phyloP scores from a whole-genome alignment of 2,888 invertebrate species.

The Rotaria socialis region DNA sequence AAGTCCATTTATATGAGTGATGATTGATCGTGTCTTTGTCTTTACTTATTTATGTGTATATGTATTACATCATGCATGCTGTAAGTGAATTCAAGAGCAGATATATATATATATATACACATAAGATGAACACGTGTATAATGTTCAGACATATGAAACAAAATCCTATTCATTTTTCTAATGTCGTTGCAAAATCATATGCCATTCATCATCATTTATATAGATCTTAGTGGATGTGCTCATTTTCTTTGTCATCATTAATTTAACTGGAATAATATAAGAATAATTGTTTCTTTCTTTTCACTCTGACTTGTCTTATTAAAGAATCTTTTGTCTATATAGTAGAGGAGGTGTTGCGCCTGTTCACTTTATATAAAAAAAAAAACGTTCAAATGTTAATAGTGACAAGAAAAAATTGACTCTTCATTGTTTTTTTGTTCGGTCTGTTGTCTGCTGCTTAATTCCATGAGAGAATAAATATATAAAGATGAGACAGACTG shows the following conservation, averaged over 20 bases:
- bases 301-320: neutral
- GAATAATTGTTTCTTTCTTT: neutral
- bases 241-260: neutral
- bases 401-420: neutral
- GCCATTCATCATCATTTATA: neutral
- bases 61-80: neutral
- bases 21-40: neutral
- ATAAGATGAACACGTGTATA: neutral
- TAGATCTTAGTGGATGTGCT: neutral
- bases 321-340: neutral
- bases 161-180: neutral
- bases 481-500: neutral
- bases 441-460: neutral
- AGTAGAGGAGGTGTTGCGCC: neutral
- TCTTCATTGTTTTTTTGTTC: neutral
- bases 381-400: neutral
- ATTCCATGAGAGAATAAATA: neutral
- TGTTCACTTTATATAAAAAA: neutral
- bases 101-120: neutral
- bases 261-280: neutral
- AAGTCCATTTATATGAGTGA: slow-evolving; percentile 4
- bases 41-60: neutral
- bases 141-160: slow-evolving; percentile 4
- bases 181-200: neutral
- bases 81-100: neutral